A percentile compares a stretch with the other conserved stretches of the same genome.
phyloP scores from a whole-genome alignment of 2,113 vertebrate species.

The Lampris megalopsis region DNA sequence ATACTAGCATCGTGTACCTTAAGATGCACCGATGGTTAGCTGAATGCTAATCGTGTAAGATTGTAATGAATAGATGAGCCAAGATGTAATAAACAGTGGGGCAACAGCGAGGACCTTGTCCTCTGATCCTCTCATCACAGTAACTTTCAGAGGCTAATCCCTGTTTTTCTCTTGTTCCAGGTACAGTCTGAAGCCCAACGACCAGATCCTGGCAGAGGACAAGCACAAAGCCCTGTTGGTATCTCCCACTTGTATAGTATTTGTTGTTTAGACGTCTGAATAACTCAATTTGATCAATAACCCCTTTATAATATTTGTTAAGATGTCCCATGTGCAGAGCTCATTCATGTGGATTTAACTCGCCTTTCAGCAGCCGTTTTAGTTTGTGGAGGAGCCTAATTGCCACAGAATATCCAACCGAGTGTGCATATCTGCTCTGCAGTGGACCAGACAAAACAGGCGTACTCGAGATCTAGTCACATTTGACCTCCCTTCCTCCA shows the following conservation, averaged over 20 bases:
- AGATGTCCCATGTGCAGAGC: background rate
- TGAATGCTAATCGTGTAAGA: too few species aligned
- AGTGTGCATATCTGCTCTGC: slow-evolving; percentile 37
- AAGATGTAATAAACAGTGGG: background rate
- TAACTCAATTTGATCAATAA: too few species aligned
- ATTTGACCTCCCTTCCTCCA: slow-evolving; percentile 45
- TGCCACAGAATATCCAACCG: background rate
- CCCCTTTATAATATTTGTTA: too few species aligned
- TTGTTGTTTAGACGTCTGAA: background rate
- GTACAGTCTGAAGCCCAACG: slow-evolving; percentile 94
- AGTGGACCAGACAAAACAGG: slow-evolving; percentile 64
- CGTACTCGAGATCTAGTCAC: slow-evolving; percentile 39
- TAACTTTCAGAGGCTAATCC: background rate
- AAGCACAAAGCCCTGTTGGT: slow-evolving; percentile 97
- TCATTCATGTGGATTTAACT: background rate
- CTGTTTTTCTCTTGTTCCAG: slow-evolving; percentile 69
- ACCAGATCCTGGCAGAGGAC: slow-evolving; percentile 97
- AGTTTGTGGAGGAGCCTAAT: background rate
- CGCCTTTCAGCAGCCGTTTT: background rate
- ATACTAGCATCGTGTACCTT: background rate
- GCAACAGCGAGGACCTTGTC: background rate
- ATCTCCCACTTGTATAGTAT: slow-evolving; percentile 17
- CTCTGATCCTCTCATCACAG: background rate
- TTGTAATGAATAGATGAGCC: too few species aligned
- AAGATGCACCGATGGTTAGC: too few species aligned